These are phyloP conservation scores for Pachyseris speciosa DNA, from an alignment of 64 coral and sea anemone genomes.

Conservation along the genomic window DNA sequence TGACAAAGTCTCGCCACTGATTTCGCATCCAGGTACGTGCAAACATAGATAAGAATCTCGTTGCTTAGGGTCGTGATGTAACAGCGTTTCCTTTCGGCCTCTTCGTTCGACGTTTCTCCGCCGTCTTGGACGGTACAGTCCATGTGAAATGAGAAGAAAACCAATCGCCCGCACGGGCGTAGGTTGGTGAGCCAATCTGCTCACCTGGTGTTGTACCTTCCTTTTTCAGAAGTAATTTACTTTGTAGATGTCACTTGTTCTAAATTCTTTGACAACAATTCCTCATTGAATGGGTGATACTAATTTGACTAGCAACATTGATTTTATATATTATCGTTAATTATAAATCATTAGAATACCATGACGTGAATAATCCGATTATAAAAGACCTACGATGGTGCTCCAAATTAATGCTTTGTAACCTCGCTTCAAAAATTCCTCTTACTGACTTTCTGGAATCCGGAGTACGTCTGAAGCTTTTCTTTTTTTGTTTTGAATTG, in stretches of 20 bases:
- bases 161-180: not conserved
- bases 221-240: conserved; percentile 1
- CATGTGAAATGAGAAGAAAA: not conserved
- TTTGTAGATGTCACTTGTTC: conserved; percentile 29
- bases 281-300: not conserved
- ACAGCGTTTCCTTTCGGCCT: conserved; percentile 10
- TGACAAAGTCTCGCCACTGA: conserved; percentile 60
- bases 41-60: conserved; percentile 65
- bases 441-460: too few relatives aligned
- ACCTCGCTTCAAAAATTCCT: too few relatives aligned
- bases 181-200: not conserved
- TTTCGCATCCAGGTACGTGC: conserved; percentile 60
- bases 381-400: not conserved
- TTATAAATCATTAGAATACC: not conserved
- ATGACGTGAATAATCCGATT: not conserved
- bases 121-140: not conserved
- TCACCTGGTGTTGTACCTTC: not conserved
- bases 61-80: conserved; percentile 67
- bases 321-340: not conserved
- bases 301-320: not conserved
- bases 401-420: too few relatives aligned
- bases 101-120: not conserved
- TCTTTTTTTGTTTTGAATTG: too few relatives aligned
- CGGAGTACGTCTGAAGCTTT: too few relatives aligned
- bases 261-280: conserved; percentile 5